Evolutionary conservation across 2,888 invertebrate species (phyloP).

Genomic region (Acleris holmiana): DNA sequence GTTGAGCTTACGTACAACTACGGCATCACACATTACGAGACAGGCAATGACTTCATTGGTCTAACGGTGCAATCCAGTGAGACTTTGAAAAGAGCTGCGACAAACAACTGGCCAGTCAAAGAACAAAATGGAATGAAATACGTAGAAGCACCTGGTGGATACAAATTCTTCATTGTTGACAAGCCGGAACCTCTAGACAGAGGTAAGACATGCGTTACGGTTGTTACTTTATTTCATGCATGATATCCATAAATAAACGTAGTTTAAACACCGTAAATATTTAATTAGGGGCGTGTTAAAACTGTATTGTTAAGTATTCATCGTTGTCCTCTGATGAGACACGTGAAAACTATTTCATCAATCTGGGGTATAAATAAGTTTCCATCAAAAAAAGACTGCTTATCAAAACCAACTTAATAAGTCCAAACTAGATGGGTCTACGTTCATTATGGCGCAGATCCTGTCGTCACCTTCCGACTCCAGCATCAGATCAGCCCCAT

Average conservation of each 20-base stretch:
- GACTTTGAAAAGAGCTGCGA: conserved; percentile 88
- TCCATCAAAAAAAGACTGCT: too few species aligned
- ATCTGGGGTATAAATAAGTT: too few species aligned
- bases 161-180: conserved; percentile 92
- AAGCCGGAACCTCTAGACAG: conserved; percentile 87
- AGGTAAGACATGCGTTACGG: conserved; percentile 72
- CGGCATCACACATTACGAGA: conserved; percentile 93
- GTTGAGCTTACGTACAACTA: conserved; percentile 99
- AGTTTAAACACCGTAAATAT: background rate
- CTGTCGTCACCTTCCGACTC: too few species aligned
- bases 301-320: background rate
- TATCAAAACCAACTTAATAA: too few species aligned
- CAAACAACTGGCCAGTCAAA: conserved; percentile 88
- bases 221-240: background rate
- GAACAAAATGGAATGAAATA: conserved; percentile 86
- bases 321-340: too few species aligned
- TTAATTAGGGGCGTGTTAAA: background rate
- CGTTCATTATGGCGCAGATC: too few species aligned
- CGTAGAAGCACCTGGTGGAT: conserved; percentile 95
- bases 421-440: too few species aligned
- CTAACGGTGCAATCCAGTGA: conserved; percentile 93
- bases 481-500: too few species aligned
- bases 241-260: background rate
- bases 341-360: too few species aligned
- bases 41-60: conserved; percentile 96